These are phyloP conservation scores for Chrysogorgia sp. DNA, from an alignment of 92 coral and sea anemone species.

Conservation along the genomic window DNA sequence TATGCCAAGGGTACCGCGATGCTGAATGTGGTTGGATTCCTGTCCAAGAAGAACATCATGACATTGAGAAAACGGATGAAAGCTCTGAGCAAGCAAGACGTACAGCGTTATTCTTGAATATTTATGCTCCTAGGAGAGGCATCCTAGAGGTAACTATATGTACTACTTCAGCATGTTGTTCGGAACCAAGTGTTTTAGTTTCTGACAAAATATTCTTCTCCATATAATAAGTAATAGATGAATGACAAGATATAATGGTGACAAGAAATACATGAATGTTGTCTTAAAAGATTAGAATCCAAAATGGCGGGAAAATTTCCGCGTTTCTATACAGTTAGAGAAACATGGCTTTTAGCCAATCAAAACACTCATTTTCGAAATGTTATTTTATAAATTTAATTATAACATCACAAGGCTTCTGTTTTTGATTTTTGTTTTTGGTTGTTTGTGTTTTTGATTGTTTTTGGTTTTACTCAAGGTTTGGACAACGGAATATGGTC, in stretches of 20 bases:
- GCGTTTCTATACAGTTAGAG: no score
- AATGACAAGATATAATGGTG: no score
- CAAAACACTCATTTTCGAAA: no score
- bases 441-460: background rate
- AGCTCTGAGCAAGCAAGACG: slow-evolving; percentile 54
- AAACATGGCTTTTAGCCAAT: no score
- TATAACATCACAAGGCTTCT: background rate
- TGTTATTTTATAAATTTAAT: no score
- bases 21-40: slow-evolving; percentile 99
- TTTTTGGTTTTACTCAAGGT: slow-evolving; percentile 57
- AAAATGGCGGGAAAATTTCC: no score
- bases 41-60: slow-evolving; percentile 81
- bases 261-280: no score
- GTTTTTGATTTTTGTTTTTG: background rate
- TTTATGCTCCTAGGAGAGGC: slow-evolving; percentile 96
- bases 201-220: no score
- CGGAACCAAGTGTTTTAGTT: no score
- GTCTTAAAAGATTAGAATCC: no score
- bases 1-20: slow-evolving; percentile 84
- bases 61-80: slow-evolving; percentile 39
- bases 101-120: slow-evolving; percentile 92
- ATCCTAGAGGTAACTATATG: slow-evolving; percentile 75
- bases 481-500: slow-evolving; percentile 97
- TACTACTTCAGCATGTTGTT: background rate
- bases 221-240: no score